A percentile compares a stretch with the other conserved stretches of the same genome.
phyloP scores from a whole-genome alignment of 2,888 invertebrate species.

The Eupithecia subumbrata region DNA sequence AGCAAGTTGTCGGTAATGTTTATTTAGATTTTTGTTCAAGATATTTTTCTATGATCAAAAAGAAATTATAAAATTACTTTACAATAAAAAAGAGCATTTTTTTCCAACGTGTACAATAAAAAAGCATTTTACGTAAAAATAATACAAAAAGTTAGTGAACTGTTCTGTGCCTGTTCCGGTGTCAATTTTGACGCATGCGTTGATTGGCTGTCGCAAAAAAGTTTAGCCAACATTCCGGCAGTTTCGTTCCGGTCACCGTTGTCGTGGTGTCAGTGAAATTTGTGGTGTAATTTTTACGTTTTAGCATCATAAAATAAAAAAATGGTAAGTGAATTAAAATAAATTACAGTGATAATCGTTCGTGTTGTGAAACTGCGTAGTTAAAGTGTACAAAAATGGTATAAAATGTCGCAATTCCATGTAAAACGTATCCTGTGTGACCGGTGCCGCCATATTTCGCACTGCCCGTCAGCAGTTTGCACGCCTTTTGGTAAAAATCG shows the following conservation, averaged over 20 bases:
- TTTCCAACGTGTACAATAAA: background rate
- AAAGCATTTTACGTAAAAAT: slow-evolving; percentile 27
- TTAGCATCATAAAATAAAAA: slow-evolving; percentile 74
- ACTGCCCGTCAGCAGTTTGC: slow-evolving; percentile 77
- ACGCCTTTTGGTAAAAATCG: slow-evolving; percentile 78
- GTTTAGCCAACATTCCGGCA: slow-evolving; percentile 78
- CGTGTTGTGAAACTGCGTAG: slow-evolving; percentile 63
- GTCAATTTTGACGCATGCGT: slow-evolving; percentile 81
- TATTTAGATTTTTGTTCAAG: background rate
- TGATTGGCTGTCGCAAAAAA: slow-evolving; percentile 74
- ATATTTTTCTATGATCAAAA: background rate
- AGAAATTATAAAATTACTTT: background rate
- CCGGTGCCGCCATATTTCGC: slow-evolving; percentile 84
- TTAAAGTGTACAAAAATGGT: slow-evolving; percentile 54
- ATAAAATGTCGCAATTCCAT: slow-evolving; percentile 63
- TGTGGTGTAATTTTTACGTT: slow-evolving; percentile 82
- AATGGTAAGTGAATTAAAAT: slow-evolving; percentile 81
- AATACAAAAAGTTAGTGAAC: slow-evolving; percentile 56
- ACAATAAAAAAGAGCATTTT: background rate
- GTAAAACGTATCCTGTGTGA: slow-evolving; percentile 62
- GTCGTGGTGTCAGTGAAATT: slow-evolving; percentile 81
- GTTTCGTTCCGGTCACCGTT: slow-evolving; percentile 83
- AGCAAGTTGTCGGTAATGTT: slow-evolving; percentile 39
- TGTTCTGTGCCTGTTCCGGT: slow-evolving; percentile 51
- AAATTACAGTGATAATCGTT: slow-evolving; percentile 67